Evolutionary conservation across 2,888 invertebrate species (phyloP), one percentile per base, ranked within the genome.

Genomic region (Orchesellides sinensis): DNA sequence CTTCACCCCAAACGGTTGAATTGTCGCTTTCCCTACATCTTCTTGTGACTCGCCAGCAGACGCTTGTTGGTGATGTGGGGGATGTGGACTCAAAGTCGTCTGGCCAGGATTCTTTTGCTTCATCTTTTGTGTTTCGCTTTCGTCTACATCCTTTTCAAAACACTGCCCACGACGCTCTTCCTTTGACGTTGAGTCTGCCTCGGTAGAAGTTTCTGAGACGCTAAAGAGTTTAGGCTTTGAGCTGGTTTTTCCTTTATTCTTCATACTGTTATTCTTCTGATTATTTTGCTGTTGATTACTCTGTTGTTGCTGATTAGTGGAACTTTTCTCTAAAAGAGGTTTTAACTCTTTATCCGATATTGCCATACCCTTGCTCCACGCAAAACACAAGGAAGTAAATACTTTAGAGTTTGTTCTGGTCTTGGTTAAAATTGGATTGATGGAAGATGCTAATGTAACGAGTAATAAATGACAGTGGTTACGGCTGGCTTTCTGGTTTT

Each of bases 1-100:
- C 75, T 89, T 89, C 21, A 92, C 91, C 10, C 91, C 91, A 86
- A 91, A 91, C 86, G 90, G 90, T 66, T 89, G 89, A 4, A 89
- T 89, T 82, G 90, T 89, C 23, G 69, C 59, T 23, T 73, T 61
- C n/a, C 47, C 68, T 12, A 77, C 77, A 49, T 65, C 82, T 23
- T n/a, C n/a, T n/a, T n/a, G n/a, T n/a, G n/a, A n/a, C n/a, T 73
- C 73, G n/a, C 74, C 75, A n/a, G 45, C 27, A 27, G 29, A 17
- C 14, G 56, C 19, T 21, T 35, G 66, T 14, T 54, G 56, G 17
- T 54, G 72, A n/a, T 73, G 56, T 10, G 61, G 27, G 8, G 32
- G 65, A 27, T 73, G 75, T 5, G 81, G 69, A 27, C 54, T 63
- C 21, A 74, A 19, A 8, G 65, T 52, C 40, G 65, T n/a, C 27